Evolutionary conservation across 1,140 invertebrate species (phyloP), one percentile per base, ranked within the genome.

Genomic region (Eriosoma lanigerum): DNA sequence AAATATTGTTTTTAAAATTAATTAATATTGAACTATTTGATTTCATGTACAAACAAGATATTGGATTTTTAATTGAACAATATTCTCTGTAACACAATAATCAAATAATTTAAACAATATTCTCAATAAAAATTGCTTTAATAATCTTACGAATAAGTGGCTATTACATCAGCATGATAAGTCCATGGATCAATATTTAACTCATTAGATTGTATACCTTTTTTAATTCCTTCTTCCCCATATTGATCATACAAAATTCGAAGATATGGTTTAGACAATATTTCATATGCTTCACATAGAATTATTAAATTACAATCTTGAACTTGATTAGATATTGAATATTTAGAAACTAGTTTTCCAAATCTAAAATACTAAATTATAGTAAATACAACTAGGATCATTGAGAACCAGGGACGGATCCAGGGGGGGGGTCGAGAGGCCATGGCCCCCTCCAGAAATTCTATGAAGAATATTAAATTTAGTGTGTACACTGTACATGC

Each of bases 231-330:
- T 83, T 93, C 91, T 86, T 96, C 94, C 0, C 96, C 96, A 85
- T 91, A 97, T 83, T 94, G 92, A 86, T 97, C 95, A 85, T 93
- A 97, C 50, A 97, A 89, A n/a, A 93, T 90, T 82, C 92, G 87
- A 80, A 84, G 87, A 72, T 89, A 85, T 75, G 91, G 87, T 85
- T 95, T 89, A 72, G 89, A 91, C 24, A 96, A 86, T 26, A 95
- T 91, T 84, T 95, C 93, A 84, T 93, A 96, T 13, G 94, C 93
- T 87, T 95, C 93, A 62, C 90, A 88, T 54, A 90, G 86, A 38
- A 86, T 44, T 17, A 38, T 46, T 4, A 76, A 46, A 56, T 29
- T 21, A 24, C 10, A 10, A 75, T 75, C 54, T 38, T 76, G n/a
- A 19, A 58, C 3, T 44, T 76, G 29, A 60, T 26, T 60, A 26